Evolutionary conservation across 2,888 invertebrate genomes (phyloP).

Genomic region (Tiliacea citrago): DNA sequence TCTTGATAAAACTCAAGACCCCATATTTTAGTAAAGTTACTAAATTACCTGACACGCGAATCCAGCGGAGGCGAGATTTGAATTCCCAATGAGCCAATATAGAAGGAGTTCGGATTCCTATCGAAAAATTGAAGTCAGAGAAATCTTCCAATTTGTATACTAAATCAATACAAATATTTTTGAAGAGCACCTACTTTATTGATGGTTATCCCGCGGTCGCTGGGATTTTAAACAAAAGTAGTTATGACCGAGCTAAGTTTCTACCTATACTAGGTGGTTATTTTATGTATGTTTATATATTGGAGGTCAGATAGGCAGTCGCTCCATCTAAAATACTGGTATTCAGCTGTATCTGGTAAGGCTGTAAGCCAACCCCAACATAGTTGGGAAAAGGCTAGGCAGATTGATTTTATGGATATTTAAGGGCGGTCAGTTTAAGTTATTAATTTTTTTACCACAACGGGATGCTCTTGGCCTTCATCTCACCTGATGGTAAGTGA

Average conservation of each 20-base stretch:
- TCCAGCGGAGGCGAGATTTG: conserved; percentile 58
- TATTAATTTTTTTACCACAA: too few relatives aligned
- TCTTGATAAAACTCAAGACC: conserved; percentile 22
- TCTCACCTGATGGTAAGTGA: too few relatives aligned
- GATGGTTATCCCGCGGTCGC: too few relatives aligned
- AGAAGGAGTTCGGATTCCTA: conserved; percentile 19
- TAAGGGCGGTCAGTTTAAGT: background rate
- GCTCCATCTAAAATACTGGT: too few relatives aligned
- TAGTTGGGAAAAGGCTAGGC: too few relatives aligned
- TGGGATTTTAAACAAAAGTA: too few relatives aligned
- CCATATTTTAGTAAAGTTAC: conserved; percentile 53
- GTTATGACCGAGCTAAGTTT: conserved; percentile 27
- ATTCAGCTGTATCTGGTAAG: too few relatives aligned
- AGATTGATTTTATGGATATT: background rate
- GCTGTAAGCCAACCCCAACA: too few relatives aligned
- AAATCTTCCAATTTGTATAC: conserved; percentile 40
- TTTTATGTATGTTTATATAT: background rate
- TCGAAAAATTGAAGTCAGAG: conserved; percentile 29
- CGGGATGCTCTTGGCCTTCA: too few relatives aligned
- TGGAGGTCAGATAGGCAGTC: too few relatives aligned
- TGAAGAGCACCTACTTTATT: too few relatives aligned
- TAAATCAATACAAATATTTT: too few relatives aligned
- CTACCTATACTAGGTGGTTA: background rate
- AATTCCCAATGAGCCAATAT: conserved; percentile 66
- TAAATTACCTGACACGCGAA: conserved; percentile 68